A percentile compares a stretch with the other conserved stretches of the same genome.
These are phyloP conservation scores for Crenichthys baileyi DNA, from an alignment of 2,797 vertebrate genomes.

Conservation along the genomic window DNA sequence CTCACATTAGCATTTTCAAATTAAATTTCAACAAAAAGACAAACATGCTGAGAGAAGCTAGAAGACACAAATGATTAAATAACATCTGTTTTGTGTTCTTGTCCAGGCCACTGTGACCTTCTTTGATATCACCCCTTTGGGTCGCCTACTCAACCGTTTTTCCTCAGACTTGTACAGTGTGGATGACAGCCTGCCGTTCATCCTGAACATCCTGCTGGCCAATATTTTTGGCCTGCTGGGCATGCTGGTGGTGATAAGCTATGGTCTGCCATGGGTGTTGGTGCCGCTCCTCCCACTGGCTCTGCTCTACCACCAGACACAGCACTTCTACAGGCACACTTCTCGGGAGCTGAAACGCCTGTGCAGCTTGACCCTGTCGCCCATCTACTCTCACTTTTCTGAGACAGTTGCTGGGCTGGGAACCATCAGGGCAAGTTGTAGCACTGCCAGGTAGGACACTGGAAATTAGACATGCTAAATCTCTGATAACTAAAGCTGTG, in stretches of 20 bases:
- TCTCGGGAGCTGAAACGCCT: conserved; percentile 94
- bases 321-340: conserved; percentile 88
- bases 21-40: no score
- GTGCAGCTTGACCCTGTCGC: conserved; percentile 90
- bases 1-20: no score
- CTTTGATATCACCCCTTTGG: conserved; percentile 90
- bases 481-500: background rate
- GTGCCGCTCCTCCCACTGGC: conserved; percentile 85
- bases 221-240: conserved; percentile 86
- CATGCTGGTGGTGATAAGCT: conserved; percentile 88
- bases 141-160: conserved; percentile 93
- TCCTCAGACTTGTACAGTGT: conserved; percentile 91
- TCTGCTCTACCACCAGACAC: conserved; percentile 85
- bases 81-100: background rate
- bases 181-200: conserved; percentile 93
- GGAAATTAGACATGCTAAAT: background rate
- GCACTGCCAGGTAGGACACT: conserved; percentile 81
- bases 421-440: conserved; percentile 87
- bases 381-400: conserved; percentile 94
- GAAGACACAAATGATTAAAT: background rate
- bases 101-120: conserved; percentile 89
- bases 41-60: no score
- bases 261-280: conserved; percentile 90
- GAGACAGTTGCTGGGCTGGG: conserved; percentile 91
- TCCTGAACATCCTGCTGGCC: conserved; percentile 93